Conservation (phyloP, 2,888 invertebrate genomes). For the Cerastoderma edule region DNA sequence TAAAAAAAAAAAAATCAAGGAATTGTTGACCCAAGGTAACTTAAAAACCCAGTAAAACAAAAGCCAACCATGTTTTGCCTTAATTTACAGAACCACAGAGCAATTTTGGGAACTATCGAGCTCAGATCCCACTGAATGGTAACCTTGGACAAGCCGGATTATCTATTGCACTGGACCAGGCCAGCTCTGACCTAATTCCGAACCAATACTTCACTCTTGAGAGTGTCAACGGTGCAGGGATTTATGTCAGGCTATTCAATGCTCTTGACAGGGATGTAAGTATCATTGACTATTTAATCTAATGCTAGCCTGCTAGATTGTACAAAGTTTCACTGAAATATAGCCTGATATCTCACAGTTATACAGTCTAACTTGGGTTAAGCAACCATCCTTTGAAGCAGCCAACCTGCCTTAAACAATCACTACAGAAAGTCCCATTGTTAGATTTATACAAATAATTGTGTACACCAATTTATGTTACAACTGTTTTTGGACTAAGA, state of each 20-base stretch:
- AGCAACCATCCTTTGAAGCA: too few relatives aligned
- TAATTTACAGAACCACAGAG: constrained; percentile 30
- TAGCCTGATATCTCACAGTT: too few relatives aligned
- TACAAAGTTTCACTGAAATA: too few relatives aligned
- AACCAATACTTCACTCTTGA: constrained; percentile 57
- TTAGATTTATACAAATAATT: too few relatives aligned
- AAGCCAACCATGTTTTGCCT: too few relatives aligned
- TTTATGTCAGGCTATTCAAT: constrained; percentile 82
- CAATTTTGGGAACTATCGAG: constrained; percentile 24
- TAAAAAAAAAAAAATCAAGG: too few relatives aligned
- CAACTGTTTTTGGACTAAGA: too few relatives aligned
- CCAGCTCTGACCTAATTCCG: constrained; percentile 40
- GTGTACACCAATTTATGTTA: background rate
- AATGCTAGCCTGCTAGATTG: background rate
- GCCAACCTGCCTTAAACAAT: too few relatives aligned
- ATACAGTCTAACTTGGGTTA: background rate
- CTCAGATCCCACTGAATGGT: constrained; percentile 45
- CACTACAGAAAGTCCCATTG: too few relatives aligned
- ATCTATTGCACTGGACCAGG: constrained; percentile 26
- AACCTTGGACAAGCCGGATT: constrained; percentile 25
- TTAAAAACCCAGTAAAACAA: too few relatives aligned
- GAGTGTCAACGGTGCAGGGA: constrained; percentile 39
- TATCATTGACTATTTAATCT: constrained; percentile 5
- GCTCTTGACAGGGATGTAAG: constrained; percentile 75
- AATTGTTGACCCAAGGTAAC: too few relatives aligned